Evolutionary conservation across 2,113 vertebrate species (phyloP), one percentile per base, ranked within the genome.

Genomic region (Xyliphius kryptos): DNA sequence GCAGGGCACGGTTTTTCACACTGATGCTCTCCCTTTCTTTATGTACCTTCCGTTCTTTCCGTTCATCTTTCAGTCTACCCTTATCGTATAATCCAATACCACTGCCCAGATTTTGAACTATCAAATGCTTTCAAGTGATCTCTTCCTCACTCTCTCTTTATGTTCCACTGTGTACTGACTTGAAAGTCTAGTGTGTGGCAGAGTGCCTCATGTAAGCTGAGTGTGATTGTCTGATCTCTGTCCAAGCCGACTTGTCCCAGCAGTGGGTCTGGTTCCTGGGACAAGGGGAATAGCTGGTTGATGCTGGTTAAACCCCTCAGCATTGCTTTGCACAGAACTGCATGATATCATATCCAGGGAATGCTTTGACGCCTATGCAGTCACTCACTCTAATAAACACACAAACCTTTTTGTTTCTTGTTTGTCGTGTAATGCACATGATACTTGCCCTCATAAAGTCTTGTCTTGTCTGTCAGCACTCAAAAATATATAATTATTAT

Each of bases 201-300:
- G 20, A 50, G 50, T 58, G 38, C 15, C 52, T 53, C 54, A n/a
- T 67, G 55, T 41, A 32, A 63, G 50, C 54, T 37, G 32, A 62
- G 64, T 43, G 50, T 44, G 54, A 52, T 52, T 22, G 38, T 72
- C 53, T 60, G 70, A 64, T 68, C 55, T 64, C 56, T 55, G 16
- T 72, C 55, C 55, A 51, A 54, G 61, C 38, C 12, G 36, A 52
- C 44, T 59, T 14, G 32, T 56, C 60, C 60, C 55, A 68, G 50
- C 26, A 50, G 61, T 52, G 59, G 66, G 50, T 64, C 56, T 56
- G 50, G 56, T 43, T 50, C 46, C 38, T 47, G 53, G 43, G 40
- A 47, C 44, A 46, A 61, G 46, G 43, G 56, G 21, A 67, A 37
- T 22, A 41, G 57, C 44, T 61, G 48, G 19, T 60, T 36, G 52